A percentile compares a stretch with the other conserved stretches of the same genome.
phyloP scores from a whole-genome alignment of 2,888 invertebrate genomes.

The Halictus quadricinctus region DNA sequence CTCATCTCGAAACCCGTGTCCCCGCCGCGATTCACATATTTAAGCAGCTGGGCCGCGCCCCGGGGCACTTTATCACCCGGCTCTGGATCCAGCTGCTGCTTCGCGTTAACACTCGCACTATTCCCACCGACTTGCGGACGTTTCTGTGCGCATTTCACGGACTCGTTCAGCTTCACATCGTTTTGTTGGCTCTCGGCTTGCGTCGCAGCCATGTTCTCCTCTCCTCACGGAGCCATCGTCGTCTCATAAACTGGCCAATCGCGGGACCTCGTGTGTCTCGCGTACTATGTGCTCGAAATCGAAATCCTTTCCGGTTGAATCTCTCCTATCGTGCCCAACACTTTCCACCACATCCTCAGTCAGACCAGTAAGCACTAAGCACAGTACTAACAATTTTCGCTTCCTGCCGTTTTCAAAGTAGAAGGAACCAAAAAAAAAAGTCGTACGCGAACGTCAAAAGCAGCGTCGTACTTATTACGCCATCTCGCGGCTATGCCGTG shows the following conservation, averaged over 20 bases:
- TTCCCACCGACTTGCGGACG: constrained; percentile 82
- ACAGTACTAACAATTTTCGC: constrained; percentile 65
- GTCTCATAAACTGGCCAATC: constrained; percentile 78
- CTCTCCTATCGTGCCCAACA: constrained; percentile 67
- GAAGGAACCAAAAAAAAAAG: constrained; percentile 68
- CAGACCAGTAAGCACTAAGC: constrained; percentile 58
- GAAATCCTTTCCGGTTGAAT: constrained; percentile 62
- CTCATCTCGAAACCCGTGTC: constrained; percentile 85
- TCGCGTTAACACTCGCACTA: constrained; percentile 80
- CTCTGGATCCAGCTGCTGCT: constrained; percentile 77
- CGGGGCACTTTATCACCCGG: constrained; percentile 77
- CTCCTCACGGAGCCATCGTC: constrained; percentile 79
- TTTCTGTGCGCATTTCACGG: constrained; percentile 84
- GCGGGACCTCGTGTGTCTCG: constrained; percentile 74
- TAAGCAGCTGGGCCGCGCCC: constrained; percentile 84
- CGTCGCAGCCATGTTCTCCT: constrained; percentile 91
- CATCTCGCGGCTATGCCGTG: constrained; percentile 70
- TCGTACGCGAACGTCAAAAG: constrained; percentile 77
- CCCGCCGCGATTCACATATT: constrained; percentile 91
- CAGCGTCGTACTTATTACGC: constrained; percentile 77
- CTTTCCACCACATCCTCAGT: constrained; percentile 75
- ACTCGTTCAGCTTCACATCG: constrained; percentile 84
- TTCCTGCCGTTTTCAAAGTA: constrained; percentile 69
- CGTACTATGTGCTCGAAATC: constrained; percentile 70
- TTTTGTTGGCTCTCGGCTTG: constrained; percentile 92